phyloP scores from a whole-genome alignment of 2,113 vertebrate species.

The Python bivittatus region DNA sequence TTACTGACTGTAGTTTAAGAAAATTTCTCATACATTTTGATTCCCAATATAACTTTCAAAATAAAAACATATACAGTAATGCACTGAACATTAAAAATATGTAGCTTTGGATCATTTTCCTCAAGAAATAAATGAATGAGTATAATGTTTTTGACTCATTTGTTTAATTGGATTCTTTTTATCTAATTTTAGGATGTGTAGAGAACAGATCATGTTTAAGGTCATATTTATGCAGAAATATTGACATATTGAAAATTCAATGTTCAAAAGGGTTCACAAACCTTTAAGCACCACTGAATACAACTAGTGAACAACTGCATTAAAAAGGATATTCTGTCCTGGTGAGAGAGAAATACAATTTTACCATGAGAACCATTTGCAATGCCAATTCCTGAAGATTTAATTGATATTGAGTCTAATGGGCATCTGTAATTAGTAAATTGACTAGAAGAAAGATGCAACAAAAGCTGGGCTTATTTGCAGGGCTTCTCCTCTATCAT shows the following conservation, averaged over 20 bases:
- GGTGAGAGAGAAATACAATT: no score
- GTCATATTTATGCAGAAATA: no score
- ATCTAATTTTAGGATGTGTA: no score
- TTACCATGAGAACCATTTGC: background rate
- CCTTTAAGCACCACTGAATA: no score
- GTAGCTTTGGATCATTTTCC: background rate
- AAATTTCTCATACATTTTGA: background rate
- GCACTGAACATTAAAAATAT: background rate
- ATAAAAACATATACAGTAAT: background rate
- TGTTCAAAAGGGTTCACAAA: no score
- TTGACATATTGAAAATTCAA: no score
- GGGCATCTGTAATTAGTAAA: background rate
- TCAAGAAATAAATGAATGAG: background rate
- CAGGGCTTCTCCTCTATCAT: background rate
- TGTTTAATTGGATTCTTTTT: background rate
- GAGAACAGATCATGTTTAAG: no score
- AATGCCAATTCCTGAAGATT: background rate
- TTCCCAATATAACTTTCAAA: background rate
- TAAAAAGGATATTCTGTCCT: no score
- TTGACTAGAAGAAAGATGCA: background rate
- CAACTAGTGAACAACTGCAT: no score
- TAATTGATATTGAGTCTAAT: background rate
- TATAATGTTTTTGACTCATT: background rate
- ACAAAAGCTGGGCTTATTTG: background rate
- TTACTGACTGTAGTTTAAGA: background rate